Base-by-base conservation (phyloP, 2,113 vertebrate species). In the Misgurnus anguillicaudatus region DNA sequence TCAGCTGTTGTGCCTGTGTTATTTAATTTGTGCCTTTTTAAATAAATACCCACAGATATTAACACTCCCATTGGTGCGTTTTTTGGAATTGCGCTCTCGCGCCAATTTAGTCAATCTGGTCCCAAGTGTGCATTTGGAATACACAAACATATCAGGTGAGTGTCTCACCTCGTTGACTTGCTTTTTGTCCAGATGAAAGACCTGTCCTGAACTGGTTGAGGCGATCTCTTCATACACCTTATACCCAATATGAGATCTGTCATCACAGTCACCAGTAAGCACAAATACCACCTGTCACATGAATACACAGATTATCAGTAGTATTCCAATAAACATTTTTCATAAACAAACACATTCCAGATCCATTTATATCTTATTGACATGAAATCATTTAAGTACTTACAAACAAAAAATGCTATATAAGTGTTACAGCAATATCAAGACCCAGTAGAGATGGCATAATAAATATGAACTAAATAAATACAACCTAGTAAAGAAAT, bases 191-290 rank as follows among this genome's bases (percentile, higher is more conserved):
- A 99, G 89, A 85, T 99, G 98, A 86, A 99, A 99, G 74, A 99
- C 94, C 88, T 99, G 98, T 38, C 98, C 98, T 61, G 98, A 99
- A 87, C 98, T 99, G 10, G 98, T 99, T 9, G 98, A 99, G 42
- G 98, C 98, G 17, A 99, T 99, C 91, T 99, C 98, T 90, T 99
- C 98, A 45, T 98, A 99, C 17, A 92, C 96, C 83, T 96, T 98
- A 87, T 99, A 99, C 80, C 98, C 97, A 5, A 96, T 88, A 72
- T 99, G 98, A 63, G 83, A 86, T 83, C 97, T 93, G 76, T 99
- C 98, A 88, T 98, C 98, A 83, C 98, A 99, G 88, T 99, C 98
- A 64, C 98, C 98, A 5, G 97, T 99, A 81, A 99, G 90, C 82
- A 99, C 98, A 91, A 99, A 99, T 7, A 99, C 98, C 80, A 99